Percentiles rank a stretch among this genome's conserved stretches.
These are phyloP conservation scores for Actinopyga echinites DNA, from an alignment of 53 echinoderm and acorn worm genomes.

Conservation along the genomic window DNA sequence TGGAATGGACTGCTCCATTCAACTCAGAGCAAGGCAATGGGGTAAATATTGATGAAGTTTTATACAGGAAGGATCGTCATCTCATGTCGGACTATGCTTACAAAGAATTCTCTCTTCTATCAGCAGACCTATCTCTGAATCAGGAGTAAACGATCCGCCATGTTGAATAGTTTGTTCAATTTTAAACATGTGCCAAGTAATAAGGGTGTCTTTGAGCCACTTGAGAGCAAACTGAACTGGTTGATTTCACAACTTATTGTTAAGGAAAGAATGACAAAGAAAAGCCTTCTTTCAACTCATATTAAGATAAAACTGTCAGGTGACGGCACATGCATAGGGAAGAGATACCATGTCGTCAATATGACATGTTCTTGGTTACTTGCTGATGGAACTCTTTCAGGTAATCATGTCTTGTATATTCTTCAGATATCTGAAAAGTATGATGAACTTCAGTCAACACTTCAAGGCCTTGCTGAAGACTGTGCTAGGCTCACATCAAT, in stretches of 20 bases:
- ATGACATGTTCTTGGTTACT: slow-evolving; percentile 31
- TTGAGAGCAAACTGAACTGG: neutral
- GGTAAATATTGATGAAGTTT: neutral
- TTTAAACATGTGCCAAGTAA: neutral
- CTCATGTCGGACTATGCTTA: slow-evolving; percentile 20
- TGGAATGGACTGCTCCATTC: neutral
- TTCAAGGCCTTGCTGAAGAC: neutral
- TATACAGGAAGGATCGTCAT: slow-evolving; percentile 17
- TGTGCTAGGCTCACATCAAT: slow-evolving; percentile 11
- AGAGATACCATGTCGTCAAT: slow-evolving; percentile 40
- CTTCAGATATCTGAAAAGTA: slow-evolving; percentile 30
- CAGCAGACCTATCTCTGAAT: neutral
- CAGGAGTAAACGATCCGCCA: neutral
- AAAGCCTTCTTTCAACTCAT: neutral
- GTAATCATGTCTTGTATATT: slow-evolving; percentile 34
- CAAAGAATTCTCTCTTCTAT: neutral
- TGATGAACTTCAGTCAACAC: neutral
- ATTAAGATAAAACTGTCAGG: slow-evolving; percentile 44
- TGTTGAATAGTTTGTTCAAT: neutral
- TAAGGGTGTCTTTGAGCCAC: slow-evolving; percentile 49
- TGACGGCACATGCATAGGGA: slow-evolving; percentile 47
- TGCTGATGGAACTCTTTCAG: neutral
- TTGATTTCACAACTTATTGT: neutral
- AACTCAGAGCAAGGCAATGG: neutral
- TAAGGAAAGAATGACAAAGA: neutral